Evolutionary conservation across 35 echinoderm and acorn worm species (phyloP), one percentile per base, ranked within the genome.

Genomic region (Hemicentrotus pulcherrimus): DNA sequence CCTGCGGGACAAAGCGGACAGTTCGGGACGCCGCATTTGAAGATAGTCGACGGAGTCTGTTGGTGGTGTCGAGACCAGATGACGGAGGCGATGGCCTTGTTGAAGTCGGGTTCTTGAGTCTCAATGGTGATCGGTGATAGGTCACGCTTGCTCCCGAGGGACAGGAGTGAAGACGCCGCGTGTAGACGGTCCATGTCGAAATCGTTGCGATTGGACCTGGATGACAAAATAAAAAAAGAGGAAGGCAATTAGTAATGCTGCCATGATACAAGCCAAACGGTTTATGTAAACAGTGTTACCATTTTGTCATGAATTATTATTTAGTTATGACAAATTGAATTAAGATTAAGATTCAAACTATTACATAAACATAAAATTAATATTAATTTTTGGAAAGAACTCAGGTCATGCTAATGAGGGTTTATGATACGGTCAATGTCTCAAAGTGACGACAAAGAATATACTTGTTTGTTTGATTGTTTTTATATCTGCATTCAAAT

Each of bases 71-170:
- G 91, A 50, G 91, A 50, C 91, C 91, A 93, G 47, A 93, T 93
- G 46, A 93, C 91, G 47, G 91, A 58, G 46, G 91, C 91, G 46
- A 93, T 93, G 47, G 91, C 91, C 48, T 58, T 47, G 91, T 58
- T 93, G 91, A 93, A 93, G 47, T 93, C 48, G 32, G 91, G 91
- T 15, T 93, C 91, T 14, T 93, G 30, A 47, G 91, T 93, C 22
- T 93, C 46, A 14, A 93, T 93, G n/a, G 47, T 48, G 48, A 93
- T 93, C 46, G 91, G 91, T 47, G 48, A 48, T 46, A 93, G 91
- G 32, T 12, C 32, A 31, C 30, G 4, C 30, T 93, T 58, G 22
- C n/a, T 58, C 19, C 91, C 91, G 0, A 93, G 48, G 10, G 91
- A 48, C 31, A 50, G 78, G 2, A 52, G 71, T 28, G 71, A 95